These are phyloP conservation scores for Cebidichthys violaceus DNA, from an alignment of 2,113 vertebrate genomes.

Conservation along the genomic window DNA sequence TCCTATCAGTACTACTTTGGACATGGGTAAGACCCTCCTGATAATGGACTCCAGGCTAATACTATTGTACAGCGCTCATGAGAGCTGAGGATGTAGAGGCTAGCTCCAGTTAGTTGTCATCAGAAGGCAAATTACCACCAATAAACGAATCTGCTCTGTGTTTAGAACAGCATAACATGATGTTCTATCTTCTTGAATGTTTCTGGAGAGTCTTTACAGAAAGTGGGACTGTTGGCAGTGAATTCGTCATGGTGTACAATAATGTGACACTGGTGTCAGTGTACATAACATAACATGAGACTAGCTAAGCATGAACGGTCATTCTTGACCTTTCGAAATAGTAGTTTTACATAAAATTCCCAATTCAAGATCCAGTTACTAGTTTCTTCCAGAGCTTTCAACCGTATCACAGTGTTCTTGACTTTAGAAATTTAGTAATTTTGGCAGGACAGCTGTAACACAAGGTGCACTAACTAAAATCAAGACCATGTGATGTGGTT, in stretches of 20 bases:
- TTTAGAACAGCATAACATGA: background rate
- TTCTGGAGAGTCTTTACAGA: background rate
- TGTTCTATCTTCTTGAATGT: background rate
- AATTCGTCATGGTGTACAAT: background rate
- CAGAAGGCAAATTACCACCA: background rate
- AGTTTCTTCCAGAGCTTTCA: background rate
- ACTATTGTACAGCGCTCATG: background rate
- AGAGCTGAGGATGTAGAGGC: background rate
- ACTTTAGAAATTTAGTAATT: too few species aligned
- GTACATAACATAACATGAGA: background rate
- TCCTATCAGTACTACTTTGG: constrained; percentile 79
- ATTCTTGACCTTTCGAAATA: background rate
- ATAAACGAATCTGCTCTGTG: background rate
- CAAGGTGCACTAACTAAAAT: too few species aligned
- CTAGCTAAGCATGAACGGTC: background rate
- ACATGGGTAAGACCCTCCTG: constrained; percentile 58
- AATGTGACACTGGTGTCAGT: background rate
- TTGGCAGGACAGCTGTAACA: too few species aligned
- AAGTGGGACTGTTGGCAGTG: background rate
- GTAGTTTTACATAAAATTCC: background rate
- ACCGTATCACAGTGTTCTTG: too few species aligned
- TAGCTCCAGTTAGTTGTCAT: too few species aligned
- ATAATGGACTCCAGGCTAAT: background rate
- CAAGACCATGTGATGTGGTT: too few species aligned
- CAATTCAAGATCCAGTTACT: background rate